phyloP scores from a whole-genome alignment of 2,888 invertebrate genomes.

The Phasia obesa region DNA sequence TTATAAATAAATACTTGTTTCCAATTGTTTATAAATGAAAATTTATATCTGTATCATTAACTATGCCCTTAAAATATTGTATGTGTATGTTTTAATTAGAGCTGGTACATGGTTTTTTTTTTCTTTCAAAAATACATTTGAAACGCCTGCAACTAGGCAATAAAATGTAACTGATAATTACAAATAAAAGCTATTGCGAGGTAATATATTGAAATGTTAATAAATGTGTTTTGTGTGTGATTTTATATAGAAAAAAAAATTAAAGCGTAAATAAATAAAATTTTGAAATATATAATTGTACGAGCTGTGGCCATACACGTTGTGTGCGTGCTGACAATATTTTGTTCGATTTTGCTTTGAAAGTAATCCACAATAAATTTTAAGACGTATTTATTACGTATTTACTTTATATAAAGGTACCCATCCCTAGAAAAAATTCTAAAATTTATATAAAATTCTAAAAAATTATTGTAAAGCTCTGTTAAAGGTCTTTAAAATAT shows the following conservation, averaged over 20 bases:
- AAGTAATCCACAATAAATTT: too few species aligned
- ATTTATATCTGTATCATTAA: not conserved
- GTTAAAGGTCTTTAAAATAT: too few species aligned
- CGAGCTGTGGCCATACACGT: too few species aligned
- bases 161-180: slow-evolving; percentile 15
- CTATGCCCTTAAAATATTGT: not conserved
- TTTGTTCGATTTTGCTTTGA: too few species aligned
- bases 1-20: slow-evolving; percentile 1
- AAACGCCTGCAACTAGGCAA: slow-evolving; percentile 36
- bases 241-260: not conserved
- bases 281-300: not conserved
- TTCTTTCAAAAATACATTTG: not conserved
- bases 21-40: slow-evolving; percentile 15
- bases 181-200: not conserved
- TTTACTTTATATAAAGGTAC: too few species aligned
- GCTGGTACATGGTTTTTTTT: not conserved
- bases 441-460: too few species aligned
- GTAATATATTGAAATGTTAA: not conserved
- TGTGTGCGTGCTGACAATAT: too few species aligned
- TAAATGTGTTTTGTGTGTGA: not conserved
- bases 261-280: not conserved
- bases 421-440: too few species aligned
- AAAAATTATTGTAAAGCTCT: too few species aligned
- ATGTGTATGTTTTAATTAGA: not conserved
- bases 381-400: too few species aligned